Evolutionary conservation across 92 coral and sea anemone species (phyloP).

Genomic region (Zoanthus solanderi): DNA sequence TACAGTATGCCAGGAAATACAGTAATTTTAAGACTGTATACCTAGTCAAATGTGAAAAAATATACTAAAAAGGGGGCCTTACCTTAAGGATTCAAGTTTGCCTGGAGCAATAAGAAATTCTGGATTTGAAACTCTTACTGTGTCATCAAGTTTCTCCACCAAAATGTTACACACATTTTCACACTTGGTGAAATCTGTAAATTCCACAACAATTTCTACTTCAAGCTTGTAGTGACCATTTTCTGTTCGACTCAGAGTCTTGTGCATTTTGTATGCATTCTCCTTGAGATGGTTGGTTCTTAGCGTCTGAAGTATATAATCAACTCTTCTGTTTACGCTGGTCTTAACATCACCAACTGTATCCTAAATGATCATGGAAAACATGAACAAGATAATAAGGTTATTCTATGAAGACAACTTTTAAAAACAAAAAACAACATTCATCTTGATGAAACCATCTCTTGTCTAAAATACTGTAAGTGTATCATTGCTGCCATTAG

Average conservation of each 20-base stretch:
- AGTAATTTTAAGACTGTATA: too few relatives aligned
- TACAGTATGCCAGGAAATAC: too few relatives aligned
- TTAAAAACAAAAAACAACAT: too few relatives aligned
- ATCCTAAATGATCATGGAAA: constrained; percentile 60
- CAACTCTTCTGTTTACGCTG: constrained; percentile 94
- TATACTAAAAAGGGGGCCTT: background rate
- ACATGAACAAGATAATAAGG: background rate
- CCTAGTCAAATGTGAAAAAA: too few relatives aligned
- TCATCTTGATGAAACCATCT: too few relatives aligned
- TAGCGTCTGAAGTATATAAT: constrained; percentile 88
- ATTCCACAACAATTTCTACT: constrained; percentile 84
- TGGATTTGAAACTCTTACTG: constrained; percentile 85
- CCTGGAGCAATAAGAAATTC: constrained; percentile 78
- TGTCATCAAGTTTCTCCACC: constrained; percentile 93
- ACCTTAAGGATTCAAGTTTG: constrained; percentile 90
- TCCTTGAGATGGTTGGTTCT: constrained; percentile 84
- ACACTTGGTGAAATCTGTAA: constrained; percentile 85
- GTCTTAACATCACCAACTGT: constrained; percentile 93
- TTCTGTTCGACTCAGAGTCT: constrained; percentile 74
- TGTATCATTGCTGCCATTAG: too few relatives aligned
- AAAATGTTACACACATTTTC: constrained; percentile 93
- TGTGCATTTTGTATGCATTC: constrained; percentile 73
- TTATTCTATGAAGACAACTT: background rate
- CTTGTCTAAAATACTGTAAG: too few relatives aligned
- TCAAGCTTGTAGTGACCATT: constrained; percentile 68